Evolutionary conservation across 2,113 vertebrate genomes (phyloP).

Genomic region (Phalacrocorax carbo): DNA sequence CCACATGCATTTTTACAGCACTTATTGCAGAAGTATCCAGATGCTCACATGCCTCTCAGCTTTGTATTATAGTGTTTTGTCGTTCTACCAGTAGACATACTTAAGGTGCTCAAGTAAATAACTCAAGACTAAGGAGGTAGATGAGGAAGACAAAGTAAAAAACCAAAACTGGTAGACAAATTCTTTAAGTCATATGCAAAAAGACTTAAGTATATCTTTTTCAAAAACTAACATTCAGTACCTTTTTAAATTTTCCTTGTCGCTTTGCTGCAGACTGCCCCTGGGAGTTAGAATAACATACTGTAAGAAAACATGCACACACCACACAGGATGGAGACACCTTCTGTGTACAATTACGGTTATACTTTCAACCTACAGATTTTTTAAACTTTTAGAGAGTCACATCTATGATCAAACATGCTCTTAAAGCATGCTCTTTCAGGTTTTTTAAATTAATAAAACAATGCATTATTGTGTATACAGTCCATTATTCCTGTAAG

Average conservation of each 20-base stretch:
- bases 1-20: constrained; percentile 22
- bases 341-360: constrained; percentile 64
- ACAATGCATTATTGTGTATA: not conserved
- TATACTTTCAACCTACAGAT: constrained; percentile 34
- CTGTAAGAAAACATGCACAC: constrained; percentile 91
- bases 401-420: constrained; percentile 49
- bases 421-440: constrained; percentile 59
- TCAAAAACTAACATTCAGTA: constrained; percentile 92
- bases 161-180: constrained; percentile 67
- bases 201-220: constrained; percentile 75
- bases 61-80: not conserved
- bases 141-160: constrained; percentile 55
- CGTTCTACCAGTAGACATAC: not conserved
- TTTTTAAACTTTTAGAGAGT: constrained; percentile 26
- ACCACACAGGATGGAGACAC: constrained; percentile 83
- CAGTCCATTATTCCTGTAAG: constrained; percentile 8
- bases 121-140: constrained; percentile 45
- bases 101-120: constrained; percentile 5
- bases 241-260: constrained; percentile 99
- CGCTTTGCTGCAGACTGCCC: constrained; percentile 99
- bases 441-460: constrained; percentile 3
- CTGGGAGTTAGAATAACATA: constrained; percentile 99
- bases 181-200: constrained; percentile 71
- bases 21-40: not conserved
- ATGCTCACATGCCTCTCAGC: not conserved